phyloP scores from a whole-genome alignment of 1,140 invertebrate genomes.

The Temnothorax nylanderi region DNA sequence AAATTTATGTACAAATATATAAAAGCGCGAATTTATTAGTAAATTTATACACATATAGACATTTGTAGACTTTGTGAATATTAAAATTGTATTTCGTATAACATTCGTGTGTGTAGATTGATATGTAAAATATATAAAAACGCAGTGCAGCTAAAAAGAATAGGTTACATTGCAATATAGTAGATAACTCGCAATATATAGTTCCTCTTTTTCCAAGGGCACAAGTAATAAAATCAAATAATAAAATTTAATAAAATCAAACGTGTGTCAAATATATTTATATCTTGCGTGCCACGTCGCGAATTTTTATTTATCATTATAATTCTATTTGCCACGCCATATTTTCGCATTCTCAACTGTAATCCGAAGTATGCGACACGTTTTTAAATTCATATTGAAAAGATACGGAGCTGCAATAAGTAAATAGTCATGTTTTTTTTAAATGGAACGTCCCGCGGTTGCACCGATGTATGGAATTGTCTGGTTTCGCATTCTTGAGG shows the following conservation, averaged over 20 bases:
- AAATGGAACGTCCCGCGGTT: neutral
- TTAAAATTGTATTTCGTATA: neutral
- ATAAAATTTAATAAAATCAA: neutral
- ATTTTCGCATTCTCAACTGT: neutral
- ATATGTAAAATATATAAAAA: neutral
- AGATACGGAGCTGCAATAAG: neutral
- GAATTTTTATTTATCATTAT: neutral
- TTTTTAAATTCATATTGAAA: neutral
- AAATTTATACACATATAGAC: neutral
- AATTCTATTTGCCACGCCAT: neutral
- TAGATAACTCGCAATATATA: neutral
- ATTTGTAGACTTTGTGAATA: neutral
- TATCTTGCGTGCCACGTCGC: neutral
- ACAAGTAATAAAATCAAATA: neutral
- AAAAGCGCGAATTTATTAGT: neutral
- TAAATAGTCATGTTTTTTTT: neutral
- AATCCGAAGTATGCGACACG: neutral
- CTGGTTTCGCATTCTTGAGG: slow-evolving; percentile 20
- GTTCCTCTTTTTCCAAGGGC: neutral
- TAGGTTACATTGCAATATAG: neutral
- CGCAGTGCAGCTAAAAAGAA: neutral
- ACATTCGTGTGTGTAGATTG: neutral
- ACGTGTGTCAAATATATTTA: neutral
- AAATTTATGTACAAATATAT: neutral
- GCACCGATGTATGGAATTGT: neutral